These are phyloP conservation scores for Lota lota DNA, from an alignment of 2,113 vertebrate species.

Conservation along the genomic window DNA sequence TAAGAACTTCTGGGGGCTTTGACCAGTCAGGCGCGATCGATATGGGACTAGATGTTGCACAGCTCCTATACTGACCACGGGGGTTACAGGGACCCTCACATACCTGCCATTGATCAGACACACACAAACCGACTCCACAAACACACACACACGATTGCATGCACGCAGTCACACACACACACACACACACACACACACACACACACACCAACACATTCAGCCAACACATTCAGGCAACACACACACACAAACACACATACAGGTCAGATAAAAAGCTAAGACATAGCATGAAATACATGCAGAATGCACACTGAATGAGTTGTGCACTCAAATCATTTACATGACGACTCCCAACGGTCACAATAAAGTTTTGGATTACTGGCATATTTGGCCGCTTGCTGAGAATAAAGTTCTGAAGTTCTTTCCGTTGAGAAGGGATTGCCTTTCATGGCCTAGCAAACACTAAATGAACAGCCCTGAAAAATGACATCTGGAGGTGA, in stretches of 20 bases:
- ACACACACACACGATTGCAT: too few relatives aligned
- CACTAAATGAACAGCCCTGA: conserved; percentile 46
- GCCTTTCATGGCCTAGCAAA: conserved; percentile 42
- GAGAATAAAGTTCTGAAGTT: conserved; percentile 27
- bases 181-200: too few relatives aligned
- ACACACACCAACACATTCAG: too few relatives aligned
- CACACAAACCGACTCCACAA: background rate
- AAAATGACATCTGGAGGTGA: conserved; percentile 26
- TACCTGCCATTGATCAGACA: background rate
- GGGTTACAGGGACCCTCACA: too few relatives aligned
- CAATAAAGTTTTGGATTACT: conserved; percentile 3
- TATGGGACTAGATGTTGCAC: background rate
- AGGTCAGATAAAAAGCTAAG: background rate
- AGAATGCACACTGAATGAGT: too few relatives aligned
- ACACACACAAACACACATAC: background rate
- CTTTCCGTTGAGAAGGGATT: conserved; percentile 51
- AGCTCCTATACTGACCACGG: too few relatives aligned
- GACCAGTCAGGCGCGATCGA: conserved; percentile 16
- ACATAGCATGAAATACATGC: too few relatives aligned
- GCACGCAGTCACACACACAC: too few relatives aligned
- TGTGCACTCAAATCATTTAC: background rate
- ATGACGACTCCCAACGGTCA: background rate
- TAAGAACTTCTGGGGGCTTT: conserved; percentile 2
- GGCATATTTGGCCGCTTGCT: conserved; percentile 20
- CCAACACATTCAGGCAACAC: too few relatives aligned